Percentiles rank a stretch among this genome's conserved stretches.
Conservation (phyloP, 2,888 invertebrate genomes). For the Hypolimnas misippus region DNA sequence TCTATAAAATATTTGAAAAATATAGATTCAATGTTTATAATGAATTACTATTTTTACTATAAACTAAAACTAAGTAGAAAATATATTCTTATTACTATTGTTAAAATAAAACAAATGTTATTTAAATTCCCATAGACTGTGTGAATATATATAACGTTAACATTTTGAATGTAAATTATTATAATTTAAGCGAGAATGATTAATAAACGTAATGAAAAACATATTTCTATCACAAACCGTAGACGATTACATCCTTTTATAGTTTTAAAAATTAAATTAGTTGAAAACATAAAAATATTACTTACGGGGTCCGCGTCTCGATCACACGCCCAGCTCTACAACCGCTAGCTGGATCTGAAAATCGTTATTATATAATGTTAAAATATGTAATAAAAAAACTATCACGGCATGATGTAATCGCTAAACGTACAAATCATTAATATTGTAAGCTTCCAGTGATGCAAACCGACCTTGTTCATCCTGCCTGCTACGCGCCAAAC, state of each 20-base stretch:
- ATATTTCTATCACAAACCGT: not conserved
- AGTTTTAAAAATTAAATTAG: not conserved
- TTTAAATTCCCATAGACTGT: constrained; percentile 4
- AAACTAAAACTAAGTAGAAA: not conserved
- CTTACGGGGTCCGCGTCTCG: constrained; percentile 28
- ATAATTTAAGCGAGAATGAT: not conserved
- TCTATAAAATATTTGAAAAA: too few species aligned
- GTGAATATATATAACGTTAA: not conserved
- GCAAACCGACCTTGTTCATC: constrained; percentile 72
- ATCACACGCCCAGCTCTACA: constrained; percentile 8
- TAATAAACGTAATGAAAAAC: not conserved
- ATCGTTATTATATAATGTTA: constrained; percentile 37
- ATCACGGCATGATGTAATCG: constrained; percentile 24
- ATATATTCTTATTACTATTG: constrained; percentile 9
- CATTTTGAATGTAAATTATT: constrained; percentile 2
- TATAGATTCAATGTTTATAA: too few species aligned
- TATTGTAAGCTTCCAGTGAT: constrained; percentile 54
- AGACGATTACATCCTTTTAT: not conserved
- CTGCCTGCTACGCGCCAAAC: constrained; percentile 79
- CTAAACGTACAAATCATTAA: constrained; percentile 32
- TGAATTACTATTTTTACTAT: not conserved
- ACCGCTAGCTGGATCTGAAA: constrained; percentile 44
- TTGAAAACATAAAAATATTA: constrained; percentile 9
- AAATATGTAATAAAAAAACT: constrained; percentile 13
- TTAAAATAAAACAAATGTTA: not conserved